Conservation (phyloP, 1,140 invertebrate species). For the Drosophila sp. region DNA sequence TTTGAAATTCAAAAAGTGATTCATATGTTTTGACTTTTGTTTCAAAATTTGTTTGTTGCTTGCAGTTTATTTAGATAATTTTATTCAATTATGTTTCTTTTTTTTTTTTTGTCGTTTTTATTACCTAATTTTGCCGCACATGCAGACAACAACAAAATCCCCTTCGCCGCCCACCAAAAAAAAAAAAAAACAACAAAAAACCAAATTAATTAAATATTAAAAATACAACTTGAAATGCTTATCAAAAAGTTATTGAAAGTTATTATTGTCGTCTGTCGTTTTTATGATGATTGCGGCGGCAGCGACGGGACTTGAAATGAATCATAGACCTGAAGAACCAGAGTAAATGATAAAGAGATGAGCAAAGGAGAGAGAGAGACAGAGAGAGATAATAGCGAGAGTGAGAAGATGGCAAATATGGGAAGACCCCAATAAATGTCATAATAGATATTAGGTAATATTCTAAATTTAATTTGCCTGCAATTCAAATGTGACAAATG, state of each 20-base stretch:
- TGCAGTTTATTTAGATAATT: slow-evolving; percentile 4
- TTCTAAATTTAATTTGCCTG: background rate
- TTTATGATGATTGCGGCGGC: slow-evolving; percentile 17
- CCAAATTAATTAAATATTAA: slow-evolving; percentile 47
- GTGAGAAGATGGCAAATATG: background rate
- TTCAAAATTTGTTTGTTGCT: background rate
- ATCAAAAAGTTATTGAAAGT: slow-evolving; percentile 44
- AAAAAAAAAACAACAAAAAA: background rate
- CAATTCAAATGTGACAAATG: background rate
- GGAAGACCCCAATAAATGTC: background rate
- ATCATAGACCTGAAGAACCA: slow-evolving; percentile 21
- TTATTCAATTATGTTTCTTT: slow-evolving; percentile 13
- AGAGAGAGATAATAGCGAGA: background rate
- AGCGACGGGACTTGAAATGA: slow-evolving; percentile 17
- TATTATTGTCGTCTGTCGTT: slow-evolving; percentile 39
- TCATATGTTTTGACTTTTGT: too few relatives aligned
- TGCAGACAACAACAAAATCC: slow-evolving; percentile 14
- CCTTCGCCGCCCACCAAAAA: background rate
- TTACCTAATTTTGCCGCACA: slow-evolving; percentile 24
- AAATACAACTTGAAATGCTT: slow-evolving; percentile 55
- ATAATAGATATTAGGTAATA: background rate
- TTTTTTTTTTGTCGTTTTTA: slow-evolving; percentile 16
- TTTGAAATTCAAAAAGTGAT: too few relatives aligned
- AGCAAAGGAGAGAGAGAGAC: background rate
- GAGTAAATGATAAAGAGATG: slow-evolving; percentile 8